Base-by-base conservation (phyloP, 2,888 invertebrate species). In the Theretra japonica region DNA sequence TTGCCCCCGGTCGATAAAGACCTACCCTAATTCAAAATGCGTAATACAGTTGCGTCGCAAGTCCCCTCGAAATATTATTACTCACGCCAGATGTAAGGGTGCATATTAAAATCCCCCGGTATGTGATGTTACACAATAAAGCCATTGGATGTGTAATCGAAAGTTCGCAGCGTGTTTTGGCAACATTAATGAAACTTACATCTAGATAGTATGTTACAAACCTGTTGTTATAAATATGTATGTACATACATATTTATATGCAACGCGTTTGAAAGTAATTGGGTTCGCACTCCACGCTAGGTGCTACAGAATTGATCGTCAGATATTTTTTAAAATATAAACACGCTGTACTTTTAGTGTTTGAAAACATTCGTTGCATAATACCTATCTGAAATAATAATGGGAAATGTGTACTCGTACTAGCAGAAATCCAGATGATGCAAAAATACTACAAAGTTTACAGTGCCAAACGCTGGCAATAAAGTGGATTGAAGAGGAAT, bases 151-250 rank as follows among this genome's bases (percentile, higher is more conserved):
- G 5, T 53, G 53, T 53, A 59, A 28, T 30, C 59, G 30, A 59
- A 59, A 59, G 59, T 59, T 59, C 19, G 59, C 28, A 28, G 25
- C 59, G 59, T 28, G 59, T 59, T 59, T 59, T 19, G 30, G 28
- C 59, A 59, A 59, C 59, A 25, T 28, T 28, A 59, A 28, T 28
- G 59, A 28, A 25, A 28, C 28, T 17, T 4, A 59, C 5, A 17
- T 59, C 59, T 59, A 28, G 4, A 59, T 28, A 59, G 59, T 30
- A 59, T 59, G 59, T 30, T 59, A 28, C 59, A 28, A 59, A 28
- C 53, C 53, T n/a, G 53, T 53, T 53, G 58, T 59, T 59, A 59
- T 25, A 59, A 25, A 17, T 25, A 59, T 59, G 25, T 33, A 8
- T n/a, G n/a, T n/a, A n/a, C n/a, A 28, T 28, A 28, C 3, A 15